Evolutionary conservation across 2,888 invertebrate genomes (phyloP), one percentile per base, ranked within the genome.

Genomic region (Tenthredo notha): DNA sequence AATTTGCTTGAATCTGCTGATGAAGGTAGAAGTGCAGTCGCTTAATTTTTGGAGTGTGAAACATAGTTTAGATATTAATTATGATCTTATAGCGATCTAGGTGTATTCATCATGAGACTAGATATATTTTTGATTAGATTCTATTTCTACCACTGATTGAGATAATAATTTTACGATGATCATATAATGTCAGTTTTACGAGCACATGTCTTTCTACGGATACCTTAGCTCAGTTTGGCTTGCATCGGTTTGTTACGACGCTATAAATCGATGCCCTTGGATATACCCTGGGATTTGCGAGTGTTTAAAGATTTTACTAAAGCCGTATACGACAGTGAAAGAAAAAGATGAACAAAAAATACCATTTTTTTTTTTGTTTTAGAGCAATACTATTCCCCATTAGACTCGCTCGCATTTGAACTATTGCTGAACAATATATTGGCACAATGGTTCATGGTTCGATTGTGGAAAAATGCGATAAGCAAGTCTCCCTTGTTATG

Each of bases 111-210:
- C 37, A 61, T 61, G 37, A 80, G 21, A 40, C 61, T 61, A n/a
- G 61, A 61, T 61, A 61, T 58, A 61, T 61, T 80, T 80, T 61
- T 61, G 7, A 80, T 61, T 15, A 40, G n/a, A 37, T 61, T 80
- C 61, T 61, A 80, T 80, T 80, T 80, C 61, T 40, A 61, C 61
- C n/a, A 80, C 80, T 80, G 80, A 61, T 80, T 80, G 58, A 61
- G 80, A 40, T 80, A 80, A 80, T 80, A 80, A 80, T 80, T 80
- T 80, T 61, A 80, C 61, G 58, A 80, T 37, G 37, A 40, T 80
- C 80, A 50, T 80, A 80, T 61, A 61, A 80, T 40, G 80, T 80
- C 80, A 58, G 5, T 80, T 80, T 80, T 80, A 80, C 61, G 80
- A 80, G 80, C 80, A 58, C 80, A 61, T 80, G 80, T 80, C 80